Evolutionary conservation across 2,113 vertebrate genomes (phyloP).

Genomic region (Triplophysa tibetana): DNA sequence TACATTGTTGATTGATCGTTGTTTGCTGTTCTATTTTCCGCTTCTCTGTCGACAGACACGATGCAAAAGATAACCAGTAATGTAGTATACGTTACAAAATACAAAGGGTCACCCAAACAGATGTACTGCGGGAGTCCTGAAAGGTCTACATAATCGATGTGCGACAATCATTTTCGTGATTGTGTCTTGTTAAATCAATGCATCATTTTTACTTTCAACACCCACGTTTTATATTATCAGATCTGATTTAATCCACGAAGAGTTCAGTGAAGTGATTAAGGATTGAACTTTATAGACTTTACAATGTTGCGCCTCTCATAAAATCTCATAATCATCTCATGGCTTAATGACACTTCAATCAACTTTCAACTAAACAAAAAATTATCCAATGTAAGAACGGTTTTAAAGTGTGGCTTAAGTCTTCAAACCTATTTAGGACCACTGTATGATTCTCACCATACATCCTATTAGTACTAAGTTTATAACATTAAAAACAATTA

Average conservation of each 20-base stretch:
- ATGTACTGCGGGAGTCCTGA: not conserved
- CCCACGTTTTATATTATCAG: not conserved
- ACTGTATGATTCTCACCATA: not conserved
- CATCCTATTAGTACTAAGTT: too few species aligned
- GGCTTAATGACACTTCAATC: slow-evolving; percentile 1
- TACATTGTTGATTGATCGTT: slow-evolving; percentile 24
- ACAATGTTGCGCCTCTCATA: not conserved
- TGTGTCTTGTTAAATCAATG: not conserved
- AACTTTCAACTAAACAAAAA: not conserved
- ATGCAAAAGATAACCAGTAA: not conserved
- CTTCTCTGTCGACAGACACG: not conserved
- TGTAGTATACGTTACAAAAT: not conserved
- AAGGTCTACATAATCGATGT: too few species aligned
- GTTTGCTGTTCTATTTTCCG: not conserved
- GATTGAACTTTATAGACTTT: slow-evolving; percentile 15
- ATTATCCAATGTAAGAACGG: too few species aligned
- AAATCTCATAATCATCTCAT: not conserved
- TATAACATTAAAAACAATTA: too few species aligned
- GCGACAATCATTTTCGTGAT: too few species aligned
- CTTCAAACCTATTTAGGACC: not conserved
- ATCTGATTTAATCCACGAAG: slow-evolving; percentile 15
- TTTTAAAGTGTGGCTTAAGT: not conserved
- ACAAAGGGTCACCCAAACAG: not conserved
- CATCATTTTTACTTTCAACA: not conserved
- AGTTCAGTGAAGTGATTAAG: slow-evolving; percentile 1